Base-by-base conservation (phyloP, 1,140 invertebrate species). In the Cotesia vestalis region DNA sequence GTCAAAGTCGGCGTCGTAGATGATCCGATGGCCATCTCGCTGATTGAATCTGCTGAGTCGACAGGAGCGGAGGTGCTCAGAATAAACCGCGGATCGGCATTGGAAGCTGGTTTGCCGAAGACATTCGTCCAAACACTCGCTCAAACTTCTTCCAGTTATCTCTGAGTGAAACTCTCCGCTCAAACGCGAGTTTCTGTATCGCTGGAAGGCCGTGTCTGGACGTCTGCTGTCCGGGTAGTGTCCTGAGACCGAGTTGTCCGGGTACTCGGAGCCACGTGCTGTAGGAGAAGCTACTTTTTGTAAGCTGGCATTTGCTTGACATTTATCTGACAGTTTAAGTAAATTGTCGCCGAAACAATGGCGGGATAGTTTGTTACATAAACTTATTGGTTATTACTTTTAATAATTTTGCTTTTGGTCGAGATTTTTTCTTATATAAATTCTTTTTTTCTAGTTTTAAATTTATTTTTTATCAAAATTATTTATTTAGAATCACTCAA, bases 1-100 rank as follows among this genome's bases (percentile, higher is more conserved):
- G 86, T 96, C 94, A 84, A 94, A 96, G 83, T 95, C 94, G 0
- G 93, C 92, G 83, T 96, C 95, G 79, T 95, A 95, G 70, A 96
- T 93, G 66, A 96, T 92, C 71, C 94, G 88, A 89, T 94, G 93
- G n/a, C 94, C 94, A 79, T 95, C 94, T 69, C 93, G 90, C 83
- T 95, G 93, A 85, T 95, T 95, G 83, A 93, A 96, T 79, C 94
- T 89, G 78, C 94, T 95, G 27, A 96, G 89, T 46, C 94, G 89
- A 82, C 95, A 97, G 35, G 92, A 94, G 72, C 93, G 89, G 79
- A 92, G 93, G 36, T 93, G 89, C 78, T 96, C 94, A 68, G 94
- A 95, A 82, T 95, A 96, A 57, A 95, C 94, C 0, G 94, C 94
- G 53, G 94, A 95, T 72, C 92, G 88, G 86, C 95, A 97, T 79